Evolutionary conservation across 2,888 invertebrate genomes (phyloP).

Genomic region (Maniola hyperantus): DNA sequence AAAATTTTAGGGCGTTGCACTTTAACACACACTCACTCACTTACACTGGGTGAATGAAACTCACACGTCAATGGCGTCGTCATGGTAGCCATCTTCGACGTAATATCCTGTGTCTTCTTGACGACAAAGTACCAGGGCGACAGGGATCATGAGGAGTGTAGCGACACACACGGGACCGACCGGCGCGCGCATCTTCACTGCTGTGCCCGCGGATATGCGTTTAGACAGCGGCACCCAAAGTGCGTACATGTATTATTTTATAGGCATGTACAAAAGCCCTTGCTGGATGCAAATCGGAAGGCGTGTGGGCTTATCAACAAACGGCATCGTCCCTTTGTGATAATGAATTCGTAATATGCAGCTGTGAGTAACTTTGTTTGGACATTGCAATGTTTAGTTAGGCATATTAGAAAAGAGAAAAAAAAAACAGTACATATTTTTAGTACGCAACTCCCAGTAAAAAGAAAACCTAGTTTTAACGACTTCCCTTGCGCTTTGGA

Average conservation of each 20-base stretch:
- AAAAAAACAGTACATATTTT: too few relatives aligned
- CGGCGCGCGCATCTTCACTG: constrained; percentile 79
- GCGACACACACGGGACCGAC: constrained; percentile 58
- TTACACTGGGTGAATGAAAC: constrained; percentile 52
- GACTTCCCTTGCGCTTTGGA: too few relatives aligned
- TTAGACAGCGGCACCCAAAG: constrained; percentile 65
- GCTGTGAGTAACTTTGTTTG: neutral
- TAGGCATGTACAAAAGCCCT: constrained; percentile 18
- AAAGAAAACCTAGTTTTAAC: too few relatives aligned
- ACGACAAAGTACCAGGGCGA: constrained; percentile 63
- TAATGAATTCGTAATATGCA: constrained; percentile 26
- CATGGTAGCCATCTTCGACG: constrained; percentile 67
- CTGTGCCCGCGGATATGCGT: constrained; percentile 66
- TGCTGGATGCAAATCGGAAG: constrained; percentile 29
- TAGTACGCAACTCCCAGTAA: too few relatives aligned
- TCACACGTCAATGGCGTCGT: constrained; percentile 74
- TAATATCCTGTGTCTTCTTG: constrained; percentile 67
- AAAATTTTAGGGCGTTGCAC: constrained; percentile 21
- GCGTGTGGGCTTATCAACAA: constrained; percentile 37
- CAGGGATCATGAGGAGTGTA: constrained; percentile 60
- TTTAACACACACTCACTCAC: constrained; percentile 29
- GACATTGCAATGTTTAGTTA: too few relatives aligned
- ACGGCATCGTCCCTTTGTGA: constrained; percentile 35
- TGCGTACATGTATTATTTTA: constrained; percentile 43
- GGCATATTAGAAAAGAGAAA: too few relatives aligned